phyloP scores from a whole-genome alignment of 2,113 vertebrate species.

The Tympanuchus pallidicinctus region DNA sequence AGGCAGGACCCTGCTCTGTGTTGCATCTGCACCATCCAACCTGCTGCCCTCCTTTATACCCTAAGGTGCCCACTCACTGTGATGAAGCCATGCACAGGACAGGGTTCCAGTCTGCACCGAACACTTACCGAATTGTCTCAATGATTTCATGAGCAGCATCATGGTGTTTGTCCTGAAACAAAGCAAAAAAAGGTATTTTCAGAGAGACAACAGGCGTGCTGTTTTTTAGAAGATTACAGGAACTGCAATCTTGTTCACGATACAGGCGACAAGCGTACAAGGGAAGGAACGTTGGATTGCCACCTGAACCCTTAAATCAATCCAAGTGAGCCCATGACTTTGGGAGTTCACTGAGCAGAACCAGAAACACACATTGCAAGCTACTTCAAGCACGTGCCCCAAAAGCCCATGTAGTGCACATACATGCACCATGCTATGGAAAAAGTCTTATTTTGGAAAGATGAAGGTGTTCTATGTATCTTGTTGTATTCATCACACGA shows the following conservation, averaged over 20 bases:
- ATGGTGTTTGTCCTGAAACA: slow-evolving; percentile 96
- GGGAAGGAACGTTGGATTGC: not conserved
- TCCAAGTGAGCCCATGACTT: not conserved
- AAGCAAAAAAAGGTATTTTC: not conserved
- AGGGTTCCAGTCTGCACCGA: not conserved
- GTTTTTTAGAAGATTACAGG: not conserved
- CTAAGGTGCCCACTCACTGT: not conserved
- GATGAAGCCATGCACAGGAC: not conserved
- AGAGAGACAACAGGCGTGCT: not conserved
- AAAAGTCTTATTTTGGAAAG: not conserved
- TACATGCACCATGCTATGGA: not conserved
- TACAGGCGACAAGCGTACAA: not conserved
- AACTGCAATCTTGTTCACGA: not conserved
- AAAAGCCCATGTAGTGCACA: not conserved
- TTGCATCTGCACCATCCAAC: not conserved
- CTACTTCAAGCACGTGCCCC: not conserved
- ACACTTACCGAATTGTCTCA: slow-evolving; percentile 95
- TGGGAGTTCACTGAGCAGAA: not conserved
- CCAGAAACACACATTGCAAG: not conserved
- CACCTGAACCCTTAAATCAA: not conserved
- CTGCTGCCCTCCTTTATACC: not conserved
- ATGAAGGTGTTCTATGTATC: not conserved
- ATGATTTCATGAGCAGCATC: slow-evolving; percentile 99
- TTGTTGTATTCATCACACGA: not conserved
- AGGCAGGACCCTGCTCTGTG: not conserved